phyloP scores from a whole-genome alignment of 2,888 invertebrate genomes.

The Tortricodes alternella region DNA sequence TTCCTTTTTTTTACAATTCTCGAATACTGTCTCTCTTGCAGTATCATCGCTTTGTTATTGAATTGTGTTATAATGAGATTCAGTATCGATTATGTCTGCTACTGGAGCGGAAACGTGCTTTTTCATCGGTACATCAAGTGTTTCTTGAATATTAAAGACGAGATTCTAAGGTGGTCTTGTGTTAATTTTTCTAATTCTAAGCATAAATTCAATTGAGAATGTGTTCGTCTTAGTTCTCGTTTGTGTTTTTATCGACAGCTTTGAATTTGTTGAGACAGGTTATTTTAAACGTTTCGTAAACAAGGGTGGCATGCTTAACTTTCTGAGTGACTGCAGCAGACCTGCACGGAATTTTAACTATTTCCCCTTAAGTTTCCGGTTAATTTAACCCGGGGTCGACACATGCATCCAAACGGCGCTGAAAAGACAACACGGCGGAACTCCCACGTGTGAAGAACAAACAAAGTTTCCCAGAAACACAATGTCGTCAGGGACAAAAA shows the following conservation, averaged over 20 bases:
- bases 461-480: slow-evolving; percentile 71
- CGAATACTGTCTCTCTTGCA: slow-evolving; percentile 48
- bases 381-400: slow-evolving; percentile 75
- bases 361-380: slow-evolving; percentile 76
- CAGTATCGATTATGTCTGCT: slow-evolving; percentile 67
- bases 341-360: slow-evolving; percentile 74
- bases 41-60: slow-evolving; percentile 60
- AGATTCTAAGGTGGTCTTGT: slow-evolving; percentile 10
- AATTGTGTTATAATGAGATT: slow-evolving; percentile 52
- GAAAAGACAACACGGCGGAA: slow-evolving; percentile 51
- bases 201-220: slow-evolving; percentile 16
- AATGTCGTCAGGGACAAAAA: slow-evolving; percentile 72
- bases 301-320: slow-evolving; percentile 53
- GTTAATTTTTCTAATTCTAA: slow-evolving; percentile 15
- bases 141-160: neutral
- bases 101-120: slow-evolving; percentile 47
- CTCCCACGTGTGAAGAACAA: slow-evolving; percentile 72
- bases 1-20: slow-evolving; percentile 43
- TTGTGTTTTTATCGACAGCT: slow-evolving; percentile 7
- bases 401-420: slow-evolving; percentile 64
- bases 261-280: slow-evolving; percentile 22
- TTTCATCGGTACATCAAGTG: slow-evolving; percentile 30
- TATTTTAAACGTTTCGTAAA: slow-evolving; percentile 30
- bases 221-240: neutral
- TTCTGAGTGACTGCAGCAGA: slow-evolving; percentile 59